Conservation (phyloP, 2,797 vertebrate genomes). For the Peromyscus attwateri region DNA sequence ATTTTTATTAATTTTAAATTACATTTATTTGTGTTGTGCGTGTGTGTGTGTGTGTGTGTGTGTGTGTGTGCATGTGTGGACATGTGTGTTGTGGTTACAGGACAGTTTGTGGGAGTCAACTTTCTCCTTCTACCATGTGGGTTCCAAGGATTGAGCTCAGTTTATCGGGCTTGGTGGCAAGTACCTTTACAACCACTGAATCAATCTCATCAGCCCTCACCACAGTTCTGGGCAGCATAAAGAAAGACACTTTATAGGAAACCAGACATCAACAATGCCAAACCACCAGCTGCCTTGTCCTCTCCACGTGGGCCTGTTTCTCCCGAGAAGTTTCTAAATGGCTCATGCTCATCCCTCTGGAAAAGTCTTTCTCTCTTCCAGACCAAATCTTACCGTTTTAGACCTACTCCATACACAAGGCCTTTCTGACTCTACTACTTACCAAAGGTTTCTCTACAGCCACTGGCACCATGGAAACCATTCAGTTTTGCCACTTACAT, state of each 20-base stretch:
- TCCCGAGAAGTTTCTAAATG: not conserved
- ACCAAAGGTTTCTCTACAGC: not conserved
- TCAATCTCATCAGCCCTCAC: not conserved
- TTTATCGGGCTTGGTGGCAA: not conserved
- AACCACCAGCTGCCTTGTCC: not conserved
- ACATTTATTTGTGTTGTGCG: not conserved
- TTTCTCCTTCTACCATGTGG: not conserved
- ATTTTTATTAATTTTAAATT: not conserved
- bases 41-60: not conserved
- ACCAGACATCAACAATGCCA: not conserved
- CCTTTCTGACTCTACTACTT: not conserved
- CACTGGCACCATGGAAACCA: not conserved
- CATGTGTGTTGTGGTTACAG: not conserved
- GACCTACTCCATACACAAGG: not conserved
- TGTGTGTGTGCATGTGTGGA: not conserved
- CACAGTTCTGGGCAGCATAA: not conserved
- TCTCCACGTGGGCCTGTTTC: not conserved
- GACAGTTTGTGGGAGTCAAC: not conserved
- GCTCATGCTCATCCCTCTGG: not conserved
- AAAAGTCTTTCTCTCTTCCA: not conserved
- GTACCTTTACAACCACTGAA: not conserved
- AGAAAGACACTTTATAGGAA: not conserved
- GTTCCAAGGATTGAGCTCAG: not conserved
- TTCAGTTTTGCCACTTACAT: not conserved
- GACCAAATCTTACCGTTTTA: not conserved